These are phyloP conservation scores for Leuciscus idus DNA, from an alignment of 2,113 vertebrate species.

Conservation along the genomic window DNA sequence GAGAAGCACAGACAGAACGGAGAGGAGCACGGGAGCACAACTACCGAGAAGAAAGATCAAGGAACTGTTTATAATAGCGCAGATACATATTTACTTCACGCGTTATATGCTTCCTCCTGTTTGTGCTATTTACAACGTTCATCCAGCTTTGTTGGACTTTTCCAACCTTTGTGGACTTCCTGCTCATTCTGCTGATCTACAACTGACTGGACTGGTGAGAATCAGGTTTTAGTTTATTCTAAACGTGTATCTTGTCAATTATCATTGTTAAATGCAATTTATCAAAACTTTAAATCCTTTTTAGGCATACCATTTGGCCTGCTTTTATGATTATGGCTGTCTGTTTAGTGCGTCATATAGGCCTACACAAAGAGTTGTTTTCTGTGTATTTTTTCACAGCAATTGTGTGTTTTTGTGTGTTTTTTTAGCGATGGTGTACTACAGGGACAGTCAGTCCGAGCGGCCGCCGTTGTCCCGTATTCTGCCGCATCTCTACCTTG, in stretches of 20 bases:
- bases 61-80: not conserved
- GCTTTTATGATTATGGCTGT: not conserved
- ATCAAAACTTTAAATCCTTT: not conserved
- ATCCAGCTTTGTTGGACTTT: not conserved
- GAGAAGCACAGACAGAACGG: slow-evolving; percentile 29
- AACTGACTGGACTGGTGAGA: not conserved
- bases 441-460: slow-evolving; percentile 62
- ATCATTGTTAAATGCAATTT: not conserved
- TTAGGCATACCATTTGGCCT: no score
- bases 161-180: not conserved
- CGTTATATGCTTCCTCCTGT: not conserved
- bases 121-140: not conserved
- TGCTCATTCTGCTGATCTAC: not conserved
- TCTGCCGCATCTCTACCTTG: slow-evolving; percentile 81
- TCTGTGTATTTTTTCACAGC: not conserved
- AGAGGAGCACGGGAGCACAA: slow-evolving; percentile 16
- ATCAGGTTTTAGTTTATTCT: not conserved
- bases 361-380: not conserved
- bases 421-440: slow-evolving; percentile 70
- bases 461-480: slow-evolving; percentile 73
- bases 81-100: not conserved
- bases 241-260: not conserved
- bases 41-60: not conserved
- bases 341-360: slow-evolving; percentile 9
- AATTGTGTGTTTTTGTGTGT: no score